phyloP scores from a whole-genome alignment of 2,797 vertebrate genomes.

The Clamator glandarius region DNA sequence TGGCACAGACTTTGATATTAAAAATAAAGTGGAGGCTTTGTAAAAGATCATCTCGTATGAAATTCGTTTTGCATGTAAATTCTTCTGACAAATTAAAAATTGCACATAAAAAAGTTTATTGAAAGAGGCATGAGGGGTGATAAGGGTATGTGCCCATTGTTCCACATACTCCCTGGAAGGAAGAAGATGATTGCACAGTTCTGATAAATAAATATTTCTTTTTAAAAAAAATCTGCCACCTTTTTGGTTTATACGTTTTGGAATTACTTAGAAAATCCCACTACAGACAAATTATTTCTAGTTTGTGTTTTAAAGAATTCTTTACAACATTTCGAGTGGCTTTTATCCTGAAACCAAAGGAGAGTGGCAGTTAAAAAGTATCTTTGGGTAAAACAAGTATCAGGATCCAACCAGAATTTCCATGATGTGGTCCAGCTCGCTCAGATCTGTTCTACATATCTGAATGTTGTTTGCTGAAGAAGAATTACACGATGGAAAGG shows the following conservation, averaged over 20 bases:
- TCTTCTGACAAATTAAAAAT: slow-evolving; percentile 76
- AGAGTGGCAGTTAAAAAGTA: slow-evolving; percentile 57
- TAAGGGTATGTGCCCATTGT: slow-evolving; percentile 41
- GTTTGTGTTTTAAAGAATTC: slow-evolving; percentile 25
- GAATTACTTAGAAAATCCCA: slow-evolving; percentile 50
- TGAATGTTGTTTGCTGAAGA: slow-evolving; percentile 77
- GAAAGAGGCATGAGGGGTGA: slow-evolving; percentile 58
- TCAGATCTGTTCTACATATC: slow-evolving; percentile 85
- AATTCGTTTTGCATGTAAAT: slow-evolving; percentile 71
- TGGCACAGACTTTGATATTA: slow-evolving; percentile 64
- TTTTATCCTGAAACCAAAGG: slow-evolving; percentile 64
- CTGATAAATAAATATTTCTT: slow-evolving; percentile 71
- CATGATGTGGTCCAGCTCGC: slow-evolving; percentile 91
- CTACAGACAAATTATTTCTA: neutral
- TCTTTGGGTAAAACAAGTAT: slow-evolving; percentile 74
- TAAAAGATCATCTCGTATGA: slow-evolving; percentile 67
- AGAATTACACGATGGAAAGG: slow-evolving; percentile 75
- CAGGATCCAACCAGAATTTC: slow-evolving; percentile 88
- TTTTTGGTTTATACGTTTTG: slow-evolving; percentile 49
- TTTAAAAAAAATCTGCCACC: slow-evolving; percentile 31
- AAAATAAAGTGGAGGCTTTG: slow-evolving; percentile 75
- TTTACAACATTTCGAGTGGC: slow-evolving; percentile 58
- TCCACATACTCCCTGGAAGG: slow-evolving; percentile 64
- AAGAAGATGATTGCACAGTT: slow-evolving; percentile 74
- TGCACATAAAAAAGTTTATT: slow-evolving; percentile 75